Base-by-base conservation (phyloP, 2,888 invertebrate species). In the Eurytoma adleriae region DNA sequence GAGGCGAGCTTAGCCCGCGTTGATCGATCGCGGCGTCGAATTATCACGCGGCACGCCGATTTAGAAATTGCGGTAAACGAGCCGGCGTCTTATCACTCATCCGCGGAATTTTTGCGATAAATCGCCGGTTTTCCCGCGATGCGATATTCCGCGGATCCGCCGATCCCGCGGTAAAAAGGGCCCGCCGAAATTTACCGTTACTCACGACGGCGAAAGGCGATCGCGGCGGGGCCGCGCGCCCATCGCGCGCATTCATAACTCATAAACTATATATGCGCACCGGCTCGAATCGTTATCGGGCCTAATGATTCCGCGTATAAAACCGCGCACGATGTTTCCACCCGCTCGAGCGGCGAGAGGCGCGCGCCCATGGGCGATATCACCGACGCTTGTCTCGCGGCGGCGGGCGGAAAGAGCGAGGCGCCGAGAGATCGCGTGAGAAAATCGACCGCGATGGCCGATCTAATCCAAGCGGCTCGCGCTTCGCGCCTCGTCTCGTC, bases 401-500 rank as follows among this genome's bases (percentile, higher is more conserved):
- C 40, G 64, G 40, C 69, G 79, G 48, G 73, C 62, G 50, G 73
- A 79, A 72, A 78, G 68, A 72, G 56, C 14, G 59, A 40, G 69
- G 30, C 57, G 57, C 61, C n/a, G 24, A 40, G 56, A 79, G 72
- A 77, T 80, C 77, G 77, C 80, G 80, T 80, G 80, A 80, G 80
- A 80, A 80, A 80, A 80, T 64, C 77, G 69, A 73, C 30, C 79
- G 72, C 79, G 72, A 72, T 80, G 76, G 40, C 18, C 80, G 80
- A 80, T 76, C 76, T 74, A 16, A 40, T 48, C 57, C 20, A 16
- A 5, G 20, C 59, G 20, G 7, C n/a, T 64, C 30, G 62, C 2
- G 24, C 14, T 16, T 70, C 12, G 7, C 48, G 16, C 69, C 24
- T 50, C 52, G 14, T 71, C 24, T 30, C 30, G 27, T 27, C 52